Evolutionary conservation across 2,888 invertebrate genomes (phyloP).

Genomic region (Chaitophorus viminalis): DNA sequence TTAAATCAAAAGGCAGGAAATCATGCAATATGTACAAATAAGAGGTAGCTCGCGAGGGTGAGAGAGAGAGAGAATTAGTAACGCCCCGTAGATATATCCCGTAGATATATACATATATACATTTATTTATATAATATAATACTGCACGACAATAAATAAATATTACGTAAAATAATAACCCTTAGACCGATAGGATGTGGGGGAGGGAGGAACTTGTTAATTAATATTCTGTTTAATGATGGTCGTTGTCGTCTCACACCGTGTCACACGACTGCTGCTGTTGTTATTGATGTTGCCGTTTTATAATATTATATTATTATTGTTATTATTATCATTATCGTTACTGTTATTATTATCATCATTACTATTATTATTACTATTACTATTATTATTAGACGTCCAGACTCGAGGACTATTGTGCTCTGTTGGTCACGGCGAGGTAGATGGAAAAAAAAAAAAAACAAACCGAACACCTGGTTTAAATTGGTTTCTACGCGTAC

Average conservation of each 20-base stretch:
- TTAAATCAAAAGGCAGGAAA: constrained; percentile 62
- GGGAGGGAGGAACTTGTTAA: constrained; percentile 24
- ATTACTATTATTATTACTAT: not conserved
- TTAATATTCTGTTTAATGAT: constrained; percentile 49
- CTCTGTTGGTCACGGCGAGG: constrained; percentile 23
- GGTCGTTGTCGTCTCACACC: constrained; percentile 35
- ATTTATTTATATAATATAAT: not conserved
- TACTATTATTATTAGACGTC: constrained; percentile 18
- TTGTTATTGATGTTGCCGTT: constrained; percentile 9
- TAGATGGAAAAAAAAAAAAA: constrained; percentile 13
- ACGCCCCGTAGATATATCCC: not conserved
- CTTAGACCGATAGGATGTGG: not conserved
- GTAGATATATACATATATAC: too few species aligned
- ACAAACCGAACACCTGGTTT: constrained; percentile 55
- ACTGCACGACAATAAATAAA: not conserved
- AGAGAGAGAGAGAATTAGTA: not conserved
- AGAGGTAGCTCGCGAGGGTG: too few species aligned
- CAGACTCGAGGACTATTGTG: constrained; percentile 25
- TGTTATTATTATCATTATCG: not conserved
- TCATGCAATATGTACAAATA: not conserved
- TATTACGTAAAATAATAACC: constrained; percentile 2
- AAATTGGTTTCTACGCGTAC: constrained; percentile 54
- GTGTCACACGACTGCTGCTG: constrained; percentile 2
- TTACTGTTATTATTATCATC: not conserved
- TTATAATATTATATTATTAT: not conserved